These are phyloP conservation scores for Drosophila kambysellisi DNA, from an alignment of 2,888 invertebrate genomes.

Conservation along the genomic window DNA sequence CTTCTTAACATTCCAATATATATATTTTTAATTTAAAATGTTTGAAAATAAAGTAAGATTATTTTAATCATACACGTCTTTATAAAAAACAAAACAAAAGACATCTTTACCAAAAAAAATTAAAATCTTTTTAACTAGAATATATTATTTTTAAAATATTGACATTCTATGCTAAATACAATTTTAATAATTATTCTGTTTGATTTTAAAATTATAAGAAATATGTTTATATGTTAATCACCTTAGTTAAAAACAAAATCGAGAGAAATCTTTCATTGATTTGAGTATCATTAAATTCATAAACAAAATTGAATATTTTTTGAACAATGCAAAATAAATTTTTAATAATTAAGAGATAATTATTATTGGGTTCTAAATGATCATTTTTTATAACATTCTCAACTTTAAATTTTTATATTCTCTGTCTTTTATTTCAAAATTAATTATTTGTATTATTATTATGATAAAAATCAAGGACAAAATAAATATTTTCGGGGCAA, in stretches of 20 bases:
- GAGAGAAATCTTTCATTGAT: neutral
- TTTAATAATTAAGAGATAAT: neutral
- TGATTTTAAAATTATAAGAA: neutral
- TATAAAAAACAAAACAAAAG: neutral
- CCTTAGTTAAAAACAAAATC: neutral
- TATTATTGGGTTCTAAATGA: neutral
- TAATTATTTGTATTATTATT: neutral
- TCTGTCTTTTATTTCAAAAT: neutral
- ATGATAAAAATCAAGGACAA: neutral
- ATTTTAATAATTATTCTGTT: neutral
- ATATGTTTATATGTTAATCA: neutral
- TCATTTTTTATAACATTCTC: neutral
- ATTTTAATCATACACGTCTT: neutral
- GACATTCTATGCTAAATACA: neutral
- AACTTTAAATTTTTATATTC: neutral
- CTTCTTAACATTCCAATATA: neutral
- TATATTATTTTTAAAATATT: no score
- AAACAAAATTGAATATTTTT: neutral
- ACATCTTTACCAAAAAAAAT: neutral
- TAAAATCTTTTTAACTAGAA: no score
- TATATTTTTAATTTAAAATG: neutral
- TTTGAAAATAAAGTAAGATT: neutral
- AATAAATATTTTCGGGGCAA: fast-evolving
- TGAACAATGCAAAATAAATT: neutral
- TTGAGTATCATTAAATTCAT: no score